Conservation (phyloP, 2,797 vertebrate genomes). For the Parauchenoglanis ngamensis region DNA sequence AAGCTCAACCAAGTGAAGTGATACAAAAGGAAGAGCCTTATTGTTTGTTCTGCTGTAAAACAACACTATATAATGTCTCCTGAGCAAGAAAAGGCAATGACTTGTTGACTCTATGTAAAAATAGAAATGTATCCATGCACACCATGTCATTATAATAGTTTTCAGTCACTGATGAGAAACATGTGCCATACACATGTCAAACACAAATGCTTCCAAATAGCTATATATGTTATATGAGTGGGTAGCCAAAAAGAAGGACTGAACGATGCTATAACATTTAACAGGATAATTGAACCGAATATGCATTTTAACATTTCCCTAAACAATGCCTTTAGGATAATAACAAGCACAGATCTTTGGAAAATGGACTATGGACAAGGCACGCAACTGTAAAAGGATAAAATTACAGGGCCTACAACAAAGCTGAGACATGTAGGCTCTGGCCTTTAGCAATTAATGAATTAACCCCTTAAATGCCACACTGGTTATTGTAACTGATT, state of each 20-base stretch:
- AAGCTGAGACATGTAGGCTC: background rate
- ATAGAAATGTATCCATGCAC: background rate
- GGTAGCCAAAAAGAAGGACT: background rate
- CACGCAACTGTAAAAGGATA: background rate
- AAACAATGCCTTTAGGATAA: background rate
- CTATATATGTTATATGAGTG: background rate
- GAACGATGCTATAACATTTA: background rate
- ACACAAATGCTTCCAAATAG: background rate
- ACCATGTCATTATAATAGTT: background rate
- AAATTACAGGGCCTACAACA: background rate
- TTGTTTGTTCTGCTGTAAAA: background rate
- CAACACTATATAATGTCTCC: background rate
- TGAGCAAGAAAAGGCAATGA: background rate
- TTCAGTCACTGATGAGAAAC: background rate
- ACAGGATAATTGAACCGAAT: background rate
- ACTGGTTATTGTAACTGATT: background rate
- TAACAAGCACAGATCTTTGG: background rate
- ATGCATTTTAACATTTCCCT: slow-evolving; percentile 3
- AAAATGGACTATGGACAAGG: background rate
- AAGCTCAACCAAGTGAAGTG: slow-evolving; percentile 8
- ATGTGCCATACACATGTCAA: background rate
- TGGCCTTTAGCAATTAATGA: background rate
- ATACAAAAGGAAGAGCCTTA: slow-evolving; percentile 47
- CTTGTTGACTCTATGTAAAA: background rate
- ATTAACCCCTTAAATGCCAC: background rate